Evolutionary conservation across 2,113 vertebrate species (phyloP).

Genomic region (Mystacornis crossleyi): DNA sequence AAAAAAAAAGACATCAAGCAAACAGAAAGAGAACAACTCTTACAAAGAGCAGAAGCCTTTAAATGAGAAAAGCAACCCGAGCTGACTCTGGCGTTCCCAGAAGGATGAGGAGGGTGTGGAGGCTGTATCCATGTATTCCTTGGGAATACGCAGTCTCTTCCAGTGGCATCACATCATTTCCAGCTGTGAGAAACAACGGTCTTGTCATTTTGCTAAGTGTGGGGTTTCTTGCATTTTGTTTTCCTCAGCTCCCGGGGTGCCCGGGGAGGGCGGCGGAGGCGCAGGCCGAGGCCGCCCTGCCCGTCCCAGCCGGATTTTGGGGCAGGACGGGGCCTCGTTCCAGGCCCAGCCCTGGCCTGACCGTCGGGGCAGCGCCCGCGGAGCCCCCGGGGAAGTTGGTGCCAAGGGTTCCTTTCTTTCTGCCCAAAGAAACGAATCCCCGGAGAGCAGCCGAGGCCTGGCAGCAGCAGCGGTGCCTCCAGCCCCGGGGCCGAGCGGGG

Average conservation of each 20-base stretch:
- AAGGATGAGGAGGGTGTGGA: background rate
- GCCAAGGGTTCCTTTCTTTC: background rate
- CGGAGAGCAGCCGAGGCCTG: background rate
- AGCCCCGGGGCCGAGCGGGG: no score
- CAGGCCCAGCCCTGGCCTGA: background rate
- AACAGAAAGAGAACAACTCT: constrained; percentile 47
- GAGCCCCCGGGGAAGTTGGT: background rate
- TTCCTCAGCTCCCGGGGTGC: constrained; percentile 69
- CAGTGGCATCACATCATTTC: constrained; percentile 58
- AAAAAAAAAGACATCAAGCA: background rate
- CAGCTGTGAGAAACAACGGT: constrained; percentile 72
- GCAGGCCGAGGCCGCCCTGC: background rate
- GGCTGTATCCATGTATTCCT: background rate
- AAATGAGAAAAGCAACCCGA: constrained; percentile 23
- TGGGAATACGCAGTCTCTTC: constrained; percentile 40
- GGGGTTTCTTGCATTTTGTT: constrained; percentile 54
- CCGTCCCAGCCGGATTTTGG: background rate
- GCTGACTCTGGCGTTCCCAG: constrained; percentile 53
- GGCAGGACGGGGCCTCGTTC: background rate
- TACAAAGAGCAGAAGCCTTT: constrained; percentile 72
- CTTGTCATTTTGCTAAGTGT: constrained; percentile 76
- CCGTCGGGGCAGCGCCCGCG: background rate
- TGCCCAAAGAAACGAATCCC: no score
- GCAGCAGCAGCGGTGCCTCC: background rate
- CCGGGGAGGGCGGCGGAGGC: constrained; percentile 44